Evolutionary conservation across 1,140 invertebrate genomes (phyloP), one percentile per base, ranked within the genome.

Genomic region (Drosophila melanica): DNA sequence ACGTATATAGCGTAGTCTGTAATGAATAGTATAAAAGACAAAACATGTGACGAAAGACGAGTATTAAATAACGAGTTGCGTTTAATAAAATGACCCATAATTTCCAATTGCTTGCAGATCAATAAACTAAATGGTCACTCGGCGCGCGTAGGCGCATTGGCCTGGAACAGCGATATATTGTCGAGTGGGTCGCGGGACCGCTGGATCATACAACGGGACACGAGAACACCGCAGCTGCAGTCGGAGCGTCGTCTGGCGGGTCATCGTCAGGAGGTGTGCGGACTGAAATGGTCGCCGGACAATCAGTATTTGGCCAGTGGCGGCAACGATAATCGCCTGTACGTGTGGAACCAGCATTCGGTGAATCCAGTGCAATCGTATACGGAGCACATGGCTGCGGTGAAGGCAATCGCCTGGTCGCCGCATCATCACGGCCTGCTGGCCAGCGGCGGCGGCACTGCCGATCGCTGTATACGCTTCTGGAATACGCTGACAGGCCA

Each of bases 401-500:
- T 99, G 0, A 99, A 99, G 93, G 99, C 99, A 0, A 99, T 99
- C 81, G 98, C 99, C 4, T 99, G 99, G 99, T 99, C 98, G 4
- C 98, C 98, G 0, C 99, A 99, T 93, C 98, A 99, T 93, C 99
- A 99, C 92, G 99, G 99, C 0, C 93, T 99, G 39, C 93, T 99
- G 47, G 99, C 99, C 1, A 98, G 97, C 67, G 99, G 99, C 41
- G 98, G 99, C 30, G 99, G 99, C 16, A 99, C 99, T 0, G 99
- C 99, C 4, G 99, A 99, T 93, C 93, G 98, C n/a, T 98, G 97
- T 91, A 98, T 99, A 57, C 94, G 99, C 4, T 99, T 99, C 93
- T 99, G 99, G 98, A 99, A 99, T 92, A 99, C 99, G 0, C 93
- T 99, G 37, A 99, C 99, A n/a, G 98, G 97, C 7, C 98, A 99